These are phyloP conservation scores for Philopedon plagiatum DNA, from an alignment of 2,888 invertebrate species.

Conservation along the genomic window DNA sequence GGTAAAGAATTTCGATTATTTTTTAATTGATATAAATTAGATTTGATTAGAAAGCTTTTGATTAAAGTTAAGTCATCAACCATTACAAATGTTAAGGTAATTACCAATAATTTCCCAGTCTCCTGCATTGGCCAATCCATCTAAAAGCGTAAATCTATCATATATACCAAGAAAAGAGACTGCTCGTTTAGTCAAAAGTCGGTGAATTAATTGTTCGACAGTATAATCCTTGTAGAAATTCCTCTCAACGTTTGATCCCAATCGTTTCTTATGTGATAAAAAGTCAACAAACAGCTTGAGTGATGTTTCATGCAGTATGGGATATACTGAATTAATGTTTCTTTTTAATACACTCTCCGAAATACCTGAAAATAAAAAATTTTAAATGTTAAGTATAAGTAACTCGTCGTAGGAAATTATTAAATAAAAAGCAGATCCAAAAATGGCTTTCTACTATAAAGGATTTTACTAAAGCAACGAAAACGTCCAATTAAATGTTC, in stretches of 20 bases:
- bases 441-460: too few species aligned
- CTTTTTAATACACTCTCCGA: constrained; percentile 55
- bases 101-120: constrained; percentile 74
- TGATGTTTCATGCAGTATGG: constrained; percentile 78
- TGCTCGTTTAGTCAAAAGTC: constrained; percentile 73
- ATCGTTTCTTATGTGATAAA: constrained; percentile 74
- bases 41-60: too few species aligned
- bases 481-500: too few species aligned
- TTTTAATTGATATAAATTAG: too few species aligned
- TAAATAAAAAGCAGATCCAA: too few species aligned
- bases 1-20: too few species aligned
- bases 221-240: constrained; percentile 73
- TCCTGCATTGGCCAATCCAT: constrained; percentile 69
- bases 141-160: constrained; percentile 72
- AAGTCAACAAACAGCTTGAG: constrained; percentile 76
- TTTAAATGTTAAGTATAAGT: too few species aligned
- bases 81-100: constrained; percentile 68
- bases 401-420: too few species aligned
- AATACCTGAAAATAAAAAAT: constrained; percentile 68
- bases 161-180: constrained; percentile 69
- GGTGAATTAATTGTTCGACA: constrained; percentile 72
- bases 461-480: too few species aligned
- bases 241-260: constrained; percentile 59
- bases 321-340: constrained; percentile 76
- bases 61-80: too few species aligned